Base-by-base conservation (phyloP, 2,113 vertebrate species). In the Catagonus wagneri region DNA sequence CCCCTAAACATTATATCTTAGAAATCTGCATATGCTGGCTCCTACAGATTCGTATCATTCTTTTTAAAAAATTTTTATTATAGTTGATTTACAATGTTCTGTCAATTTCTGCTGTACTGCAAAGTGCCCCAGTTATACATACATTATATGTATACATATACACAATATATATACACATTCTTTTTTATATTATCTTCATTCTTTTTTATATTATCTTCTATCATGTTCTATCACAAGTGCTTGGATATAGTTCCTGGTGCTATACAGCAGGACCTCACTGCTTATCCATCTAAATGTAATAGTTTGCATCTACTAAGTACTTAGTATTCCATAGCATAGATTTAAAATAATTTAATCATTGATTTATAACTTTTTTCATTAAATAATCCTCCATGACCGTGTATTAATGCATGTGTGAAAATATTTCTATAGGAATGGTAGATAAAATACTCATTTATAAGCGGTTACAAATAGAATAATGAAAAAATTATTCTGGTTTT, bases 401-500 rank as follows among this genome's bases (percentile, higher is more conserved):
- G 17, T 15, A 66, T 90, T n/a, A n/a, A n/a, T 65, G 25, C 27
- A 72, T 63, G 44, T 72, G 44, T 54, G 6, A 29, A 86, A 65
- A 17, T 72, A 80, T 69, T 72, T 83, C n/a, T 69, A 74, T 74
- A 11, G 36, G 60, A 72, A 65, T 29, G 25, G 63, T 13, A 65
- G 52, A 90, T 69, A 29, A 29, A 83, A 23, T 50, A 83, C 50
- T 56, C 72, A 69, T n/a, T 96, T 75, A 91, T 50, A 85, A 50
- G 9, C 23, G 78, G 50, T 74, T 93, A 78, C 61, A 85, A 80
- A 71, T 60, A 58, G 44, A 92, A 94, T 52, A 44, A 88, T 74
- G 69, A 80, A 72, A 72, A 96, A 83, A 60, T 86, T 72, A 79
- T n/a, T 69, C 34, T 74, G 22, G 61, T 79, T 87, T 96, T 14